Evolutionary conservation across 2,888 invertebrate genomes (phyloP), one percentile per base, ranked within the genome.

Genomic region (Elysia crispata): DNA sequence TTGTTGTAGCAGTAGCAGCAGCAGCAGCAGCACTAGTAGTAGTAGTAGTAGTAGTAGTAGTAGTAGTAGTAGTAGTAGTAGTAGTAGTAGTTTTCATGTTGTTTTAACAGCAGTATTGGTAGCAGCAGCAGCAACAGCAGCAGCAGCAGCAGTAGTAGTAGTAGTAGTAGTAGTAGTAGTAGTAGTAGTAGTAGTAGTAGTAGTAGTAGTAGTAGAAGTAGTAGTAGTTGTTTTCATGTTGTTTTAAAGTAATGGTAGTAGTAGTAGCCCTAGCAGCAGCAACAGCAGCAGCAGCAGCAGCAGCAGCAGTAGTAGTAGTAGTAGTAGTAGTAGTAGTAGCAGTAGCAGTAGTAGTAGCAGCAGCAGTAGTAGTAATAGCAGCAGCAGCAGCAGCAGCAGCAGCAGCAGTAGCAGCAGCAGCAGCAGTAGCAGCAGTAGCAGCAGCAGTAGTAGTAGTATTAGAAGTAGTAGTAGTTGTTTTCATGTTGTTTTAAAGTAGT

Each of bases 161-260:
- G 72, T 41, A 49, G 72, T 77, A 77, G 54, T 77, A 74, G 72
- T 77, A 74, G 72, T 77, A 25, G 54, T 77, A 74, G 72, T 77
- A 41, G 49, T 49, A 77, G 72, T 77, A 74, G 54, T 54, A 50
- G 72, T 74, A 72, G 57, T 77, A 74, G 72, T 76, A 66, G 64
- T 76, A 66, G 76, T 76, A 33, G 64, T 67, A 76, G 62, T 33
- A 67, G 76, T 69, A 31, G 76, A 67, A 66, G 76, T 66, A 76
- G 76, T 76, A 25, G 66, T 54, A 54, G 54, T 54, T 15, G 54
- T 54, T n/a, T n/a, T n/a, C n/a, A n/a, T n/a, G n/a, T n/a, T n/a
- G n/a, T n/a, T n/a, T n/a, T n/a, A n/a, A n/a, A n/a, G n/a, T n/a
- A n/a, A n/a, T n/a, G 77, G n/a, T n/a, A n/a, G n/a, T n/a, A n/a